Evolutionary conservation across 2,888 invertebrate genomes (phyloP), one percentile per base, ranked within the genome.

Genomic region (Hydroisotoma schaefferi): DNA sequence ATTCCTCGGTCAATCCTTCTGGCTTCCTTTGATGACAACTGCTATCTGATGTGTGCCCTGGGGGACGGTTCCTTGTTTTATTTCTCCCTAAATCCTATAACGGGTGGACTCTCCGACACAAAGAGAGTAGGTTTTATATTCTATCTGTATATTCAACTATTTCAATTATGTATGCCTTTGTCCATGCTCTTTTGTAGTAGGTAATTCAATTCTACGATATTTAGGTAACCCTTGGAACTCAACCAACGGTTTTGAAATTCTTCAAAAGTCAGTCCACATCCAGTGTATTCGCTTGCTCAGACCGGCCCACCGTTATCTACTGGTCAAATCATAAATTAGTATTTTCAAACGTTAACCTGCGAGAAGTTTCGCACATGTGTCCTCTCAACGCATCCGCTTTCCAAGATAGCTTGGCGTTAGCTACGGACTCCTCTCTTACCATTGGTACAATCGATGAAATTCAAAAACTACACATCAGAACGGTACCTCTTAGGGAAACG

Each of bases 61-160:
- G 99, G 98, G 5, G 99, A 99, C 78, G 99, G 99, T 0, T 93
- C 94, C 20, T 88, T 99, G 84, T 94, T 90, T 79, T 99, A 99
- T 79, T 99, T 95, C 77, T 86, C 85, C 0, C 80, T 98, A 61
- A 87, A 92, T 75, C 85, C 83, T 67, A 78, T 81, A 12, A 84
- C 83, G 53, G 94, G 94, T 1, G 78, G 79, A 25, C 80, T 98
- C 27, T 81, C 84, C 2, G 94, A 97, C 73, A 88, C 89, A 75
- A 98, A 98, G 79, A 92, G 93, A 76, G 79, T 78, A 63, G 66
- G 57, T 4, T n/a, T n/a, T n/a, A n/a, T n/a, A n/a, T n/a, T n/a
- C n/a, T n/a, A n/a, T n/a, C n/a, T n/a, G n/a, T n/a, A n/a, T n/a
- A n/a, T n/a, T n/a, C n/a, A n/a, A n/a, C n/a, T n/a, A n/a, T n/a